phyloP scores from a whole-genome alignment of 2,113 vertebrate genomes.

The Octodon degus region DNA sequence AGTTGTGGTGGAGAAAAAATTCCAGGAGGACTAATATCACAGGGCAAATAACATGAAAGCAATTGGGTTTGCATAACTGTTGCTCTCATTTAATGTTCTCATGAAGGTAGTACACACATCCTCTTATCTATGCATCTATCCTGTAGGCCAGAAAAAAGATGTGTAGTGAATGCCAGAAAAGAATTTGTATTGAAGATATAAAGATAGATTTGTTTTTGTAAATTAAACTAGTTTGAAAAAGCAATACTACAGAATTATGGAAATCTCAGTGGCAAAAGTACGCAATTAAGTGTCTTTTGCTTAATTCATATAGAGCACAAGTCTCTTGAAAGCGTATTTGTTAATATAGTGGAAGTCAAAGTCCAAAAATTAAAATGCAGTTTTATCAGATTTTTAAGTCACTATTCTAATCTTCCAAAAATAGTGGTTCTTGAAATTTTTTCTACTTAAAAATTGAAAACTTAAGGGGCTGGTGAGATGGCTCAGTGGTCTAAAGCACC shows the following conservation, averaged over 20 bases:
- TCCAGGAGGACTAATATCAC: slow-evolving; percentile 60
- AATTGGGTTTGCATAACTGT: slow-evolving; percentile 69
- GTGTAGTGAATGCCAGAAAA: too few relatives aligned
- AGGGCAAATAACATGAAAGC: slow-evolving; percentile 56
- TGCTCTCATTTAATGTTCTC: not conserved
- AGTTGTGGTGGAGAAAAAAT: slow-evolving; percentile 54
- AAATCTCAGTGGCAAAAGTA: not conserved
- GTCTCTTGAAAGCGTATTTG: not conserved
- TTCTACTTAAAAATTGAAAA: not conserved
- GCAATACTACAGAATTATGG: not conserved
- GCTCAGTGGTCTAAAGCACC: too few relatives aligned
- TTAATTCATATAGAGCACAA: not conserved
- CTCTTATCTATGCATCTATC: not conserved
- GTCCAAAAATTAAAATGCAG: not conserved
- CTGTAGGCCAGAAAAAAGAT: not conserved
- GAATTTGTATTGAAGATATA: not conserved
- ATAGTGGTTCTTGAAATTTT: not conserved
- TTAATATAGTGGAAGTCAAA: not conserved
- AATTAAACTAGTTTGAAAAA: slow-evolving; percentile 22
- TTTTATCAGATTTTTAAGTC: not conserved
- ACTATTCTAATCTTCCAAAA: not conserved
- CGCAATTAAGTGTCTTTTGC: not conserved
- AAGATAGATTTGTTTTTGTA: not conserved
- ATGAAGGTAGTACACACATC: not conserved
- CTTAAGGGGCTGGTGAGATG: too few relatives aligned